Evolutionary conservation across 2,113 vertebrate genomes (phyloP), one percentile per base, ranked within the genome.

Genomic region (Neomonachus schauinslandi): DNA sequence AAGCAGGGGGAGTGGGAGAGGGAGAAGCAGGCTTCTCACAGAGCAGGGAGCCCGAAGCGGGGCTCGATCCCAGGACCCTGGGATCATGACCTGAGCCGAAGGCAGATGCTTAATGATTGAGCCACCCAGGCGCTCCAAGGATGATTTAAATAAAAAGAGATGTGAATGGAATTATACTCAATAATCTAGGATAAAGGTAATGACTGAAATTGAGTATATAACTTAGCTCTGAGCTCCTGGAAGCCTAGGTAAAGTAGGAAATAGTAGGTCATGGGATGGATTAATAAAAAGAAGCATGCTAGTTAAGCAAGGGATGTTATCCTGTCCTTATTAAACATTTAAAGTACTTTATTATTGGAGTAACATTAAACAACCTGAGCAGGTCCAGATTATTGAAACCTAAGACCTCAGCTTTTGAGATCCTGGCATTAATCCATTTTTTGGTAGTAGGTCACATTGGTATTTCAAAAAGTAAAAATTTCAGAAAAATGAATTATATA

Each of bases 391-490:
- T 88, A 28, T 63, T 89, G 59, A 97, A 71, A 88, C 51, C 33
- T 19, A 65, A 46, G 22, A 72, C 33, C 28, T 92, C 33, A n/a
- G 36, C 1, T 93, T 87, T 86, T 95, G 33, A 77, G 39, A 42
- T 89, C 39, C 82, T 94, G 67, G 31, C 59, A 26, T 95, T 95
- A 74, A 19, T 69, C 74, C 39, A 86, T 57, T 94, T 95, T 79
- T 92, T 26, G 59, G 39, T 86, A 53, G 33, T 89, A 77, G 77
- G 22, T 55, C 74, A 77, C 53, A n/a, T 5, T 83, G 28, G 26
- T 84, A 91, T 91, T 97, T 95, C 33, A 79, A 89, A 91, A 96
- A 63, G 46, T 74, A 57, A 86, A 89, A 39, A 33, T 65, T 96
- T 97, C 39, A 51, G 55, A 39, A 74, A 81, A 92, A 69, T 53